Conservation (phyloP, 1,140 invertebrate species). For the Eubasilissa regina region DNA sequence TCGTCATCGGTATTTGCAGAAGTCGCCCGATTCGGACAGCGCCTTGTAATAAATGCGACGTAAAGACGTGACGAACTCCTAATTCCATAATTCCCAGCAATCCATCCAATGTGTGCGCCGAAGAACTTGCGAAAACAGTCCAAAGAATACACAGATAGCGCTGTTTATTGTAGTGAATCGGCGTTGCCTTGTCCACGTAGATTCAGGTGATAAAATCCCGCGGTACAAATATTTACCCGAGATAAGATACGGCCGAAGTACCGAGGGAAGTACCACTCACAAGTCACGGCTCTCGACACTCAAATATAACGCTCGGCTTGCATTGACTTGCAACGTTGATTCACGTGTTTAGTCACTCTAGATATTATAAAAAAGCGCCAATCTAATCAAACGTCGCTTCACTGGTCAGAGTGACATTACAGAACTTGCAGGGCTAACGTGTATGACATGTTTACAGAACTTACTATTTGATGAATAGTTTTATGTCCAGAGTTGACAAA, state of each 20-base stretch:
- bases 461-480: too few species aligned
- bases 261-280: slow-evolving; percentile 22
- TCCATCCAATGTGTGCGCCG: not conserved
- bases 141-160: slow-evolving; percentile 33
- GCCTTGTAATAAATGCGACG: not conserved
- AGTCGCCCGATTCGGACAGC: slow-evolving; percentile 18
- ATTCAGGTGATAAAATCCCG: slow-evolving; percentile 2
- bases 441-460: too few species aligned
- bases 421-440: too few species aligned
- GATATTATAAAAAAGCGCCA: not conserved
- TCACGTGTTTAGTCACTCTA: not conserved
- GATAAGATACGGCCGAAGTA: slow-evolving; percentile 30
- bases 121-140: slow-evolving; percentile 29
- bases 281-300: not conserved
- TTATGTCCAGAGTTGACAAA: too few species aligned
- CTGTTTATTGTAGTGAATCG: slow-evolving; percentile 29
- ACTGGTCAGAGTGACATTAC: not conserved
- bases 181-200: slow-evolving; percentile 36
- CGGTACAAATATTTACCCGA: slow-evolving; percentile 33
- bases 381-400: not conserved
- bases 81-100: not conserved
- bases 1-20: not conserved
- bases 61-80: not conserved
- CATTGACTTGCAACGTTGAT: not conserved
- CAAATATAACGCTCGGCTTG: not conserved